Evolutionary conservation across 2,797 vertebrate genomes (phyloP), one percentile per base, ranked within the genome.

Genomic region (Leucoraja ocellata): DNA sequence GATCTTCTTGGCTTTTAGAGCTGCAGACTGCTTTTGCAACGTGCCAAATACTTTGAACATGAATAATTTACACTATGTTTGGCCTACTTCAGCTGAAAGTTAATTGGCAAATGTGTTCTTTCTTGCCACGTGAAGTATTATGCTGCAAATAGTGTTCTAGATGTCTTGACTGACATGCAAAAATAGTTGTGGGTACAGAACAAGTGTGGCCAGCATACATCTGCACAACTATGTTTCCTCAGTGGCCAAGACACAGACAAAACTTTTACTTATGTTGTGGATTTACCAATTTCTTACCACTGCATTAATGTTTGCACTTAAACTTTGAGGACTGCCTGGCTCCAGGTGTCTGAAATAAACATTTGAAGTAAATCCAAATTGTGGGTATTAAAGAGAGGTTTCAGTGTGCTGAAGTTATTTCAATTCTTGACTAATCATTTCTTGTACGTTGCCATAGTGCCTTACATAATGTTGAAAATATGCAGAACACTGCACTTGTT

Each of bases 331-430:
- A 73, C 39, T 71, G 71, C 11, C 18, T 68, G 36, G 32, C 68
- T 46, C 65, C 88, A 23, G 11, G 9, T 73, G 18, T 91, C 36
- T 73, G 88, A 91, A 91, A 54, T 91, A 91, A 91, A 91, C 32
- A 18, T 73, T 91, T 73, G 88, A 73, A 46, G 65, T 39, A 65
- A 74, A 10, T 91, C 88, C 68, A 91, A 91, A 74, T 25, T 23
- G 65, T 39, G 36, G 65, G 39, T 73, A 11, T 74, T 71, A 73
- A 23, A 91, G 9, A 36, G 63, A 21, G 18, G 25, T 36, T 90
- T 65, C 86, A 32, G 61, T 90, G 13, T 73, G 23, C 9, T 73
- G 32, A 83, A 54, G 54, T 63, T 86, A 63, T 61, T 86, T 86
- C 83, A 25, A 32, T 13, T 91, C 13, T 91, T 91, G 39, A 46